Base-by-base conservation (phyloP, 2,888 invertebrate genomes). In the Drosophila seclusa region DNA sequence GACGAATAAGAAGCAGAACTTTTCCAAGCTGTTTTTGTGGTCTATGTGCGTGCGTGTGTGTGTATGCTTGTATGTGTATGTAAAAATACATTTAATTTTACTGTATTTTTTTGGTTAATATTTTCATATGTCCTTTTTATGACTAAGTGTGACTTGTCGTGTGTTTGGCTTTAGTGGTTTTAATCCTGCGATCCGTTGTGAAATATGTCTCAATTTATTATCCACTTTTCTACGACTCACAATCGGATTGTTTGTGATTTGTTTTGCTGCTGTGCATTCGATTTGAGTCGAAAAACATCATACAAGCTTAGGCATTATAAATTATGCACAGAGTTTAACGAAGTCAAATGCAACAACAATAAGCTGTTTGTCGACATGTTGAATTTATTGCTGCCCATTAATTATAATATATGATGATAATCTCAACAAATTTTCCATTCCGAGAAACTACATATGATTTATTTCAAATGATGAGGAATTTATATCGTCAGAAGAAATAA, bases 161-260 rank as follows among this genome's bases (percentile, higher is more conserved):
- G 49, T 53, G 21, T 63, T 50, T 61, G 61, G 65, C 49, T 69
- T 68, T 65, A 72, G 65, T 29, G 57, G 60, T 45, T 74, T 71
- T 53, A 10, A 58, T 58, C 31, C 61, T 68, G 49, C 38, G 21
- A 38, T 31, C 45, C 42, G 45, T 62, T 57, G 58, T 73, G 81
- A 80, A 74, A 84, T 87, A 82, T 84, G 68, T 76, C 87, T 84
- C 73, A 81, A 90, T 90, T 90, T 86, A 81, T 78, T 83, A 90
- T 78, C 48, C 54, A 74, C 73, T 74, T 73, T 78, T 71, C 69
- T 68, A 68, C 57, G 74, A 68, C 55, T 62, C 59, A 55, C 27
- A 27, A 34, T 32, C 7, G 29, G n/a, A 50, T 55, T 45, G 31
- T 32, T 32, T 36, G 55, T 29, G 50, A 55, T 54, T 63, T 64